These are phyloP conservation scores for Astreopora myriophthalma DNA, from an alignment of 64 coral and sea anemone species.

Conservation along the genomic window DNA sequence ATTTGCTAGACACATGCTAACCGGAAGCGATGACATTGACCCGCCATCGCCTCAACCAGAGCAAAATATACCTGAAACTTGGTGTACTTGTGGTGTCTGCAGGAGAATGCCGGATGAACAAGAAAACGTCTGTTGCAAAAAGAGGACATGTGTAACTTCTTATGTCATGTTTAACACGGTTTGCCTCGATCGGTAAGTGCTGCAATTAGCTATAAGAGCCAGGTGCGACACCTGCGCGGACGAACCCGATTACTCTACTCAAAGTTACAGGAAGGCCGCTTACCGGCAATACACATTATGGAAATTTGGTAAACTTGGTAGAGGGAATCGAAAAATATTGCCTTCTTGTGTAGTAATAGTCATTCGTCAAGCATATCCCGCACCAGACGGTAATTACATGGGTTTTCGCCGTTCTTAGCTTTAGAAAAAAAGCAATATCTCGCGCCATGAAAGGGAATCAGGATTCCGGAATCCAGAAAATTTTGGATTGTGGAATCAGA, in stretches of 20 bases:
- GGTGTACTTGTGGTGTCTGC: not conserved
- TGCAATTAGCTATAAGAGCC: constrained; percentile 46
- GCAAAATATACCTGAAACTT: not conserved
- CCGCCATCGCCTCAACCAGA: not conserved
- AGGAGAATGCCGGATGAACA: not conserved
- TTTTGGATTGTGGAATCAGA: too few relatives aligned
- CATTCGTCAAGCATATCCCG: not conserved
- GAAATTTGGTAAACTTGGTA: constrained; percentile 25
- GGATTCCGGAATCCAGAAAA: too few relatives aligned
- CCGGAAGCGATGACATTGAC: not conserved
- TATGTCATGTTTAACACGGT: constrained; percentile 62
- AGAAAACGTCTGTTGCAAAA: constrained; percentile 40
- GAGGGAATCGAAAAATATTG: not conserved
- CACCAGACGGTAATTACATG: constrained; percentile 28
- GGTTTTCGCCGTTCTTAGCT: not conserved
- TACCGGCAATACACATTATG: constrained; percentile 46
- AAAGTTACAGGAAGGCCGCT: constrained; percentile 29
- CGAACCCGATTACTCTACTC: constrained; percentile 17
- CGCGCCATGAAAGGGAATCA: too few relatives aligned
- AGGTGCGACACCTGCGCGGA: constrained; percentile 20
- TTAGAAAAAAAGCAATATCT: not conserved
- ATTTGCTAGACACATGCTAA: not conserved
- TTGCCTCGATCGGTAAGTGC: constrained; percentile 42
- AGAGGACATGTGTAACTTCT: constrained; percentile 37
- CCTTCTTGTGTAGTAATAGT: not conserved